These are phyloP conservation scores for Sarcoramphus papa DNA, from an alignment of 2,797 vertebrate genomes.

Conservation along the genomic window DNA sequence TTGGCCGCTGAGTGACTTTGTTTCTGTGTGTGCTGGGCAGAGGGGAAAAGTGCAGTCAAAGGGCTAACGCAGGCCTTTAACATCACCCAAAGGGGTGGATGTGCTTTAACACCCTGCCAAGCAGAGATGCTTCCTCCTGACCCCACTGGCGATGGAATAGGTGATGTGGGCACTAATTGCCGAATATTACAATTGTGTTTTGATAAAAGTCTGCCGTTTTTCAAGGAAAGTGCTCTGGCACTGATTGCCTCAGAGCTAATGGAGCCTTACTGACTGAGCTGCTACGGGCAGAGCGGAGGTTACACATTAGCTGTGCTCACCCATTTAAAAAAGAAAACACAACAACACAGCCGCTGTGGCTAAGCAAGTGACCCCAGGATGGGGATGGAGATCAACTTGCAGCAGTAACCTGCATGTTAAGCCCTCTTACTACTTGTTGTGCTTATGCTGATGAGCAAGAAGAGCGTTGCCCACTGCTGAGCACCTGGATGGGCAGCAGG, in stretches of 20 bases:
- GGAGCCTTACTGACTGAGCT: neutral
- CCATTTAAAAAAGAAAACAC: neutral
- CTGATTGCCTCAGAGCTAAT: slow-evolving; percentile 10
- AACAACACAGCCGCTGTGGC: neutral
- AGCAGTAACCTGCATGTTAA: neutral
- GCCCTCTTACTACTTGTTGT: neutral
- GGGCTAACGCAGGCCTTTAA: neutral
- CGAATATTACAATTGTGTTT: neutral
- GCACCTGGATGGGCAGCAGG: neutral
- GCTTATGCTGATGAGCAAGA: neutral
- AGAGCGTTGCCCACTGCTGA: neutral
- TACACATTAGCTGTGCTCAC: slow-evolving; percentile 3
- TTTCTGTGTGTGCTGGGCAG: neutral
- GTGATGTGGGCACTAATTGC: slow-evolving; percentile 40
- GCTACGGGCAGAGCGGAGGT: slow-evolving; percentile 24
- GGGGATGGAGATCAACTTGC: neutral
- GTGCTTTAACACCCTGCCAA: neutral
- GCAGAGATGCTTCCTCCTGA: neutral
- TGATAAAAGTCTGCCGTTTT: slow-evolving; percentile 14
- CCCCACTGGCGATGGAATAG: neutral
- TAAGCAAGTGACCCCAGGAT: neutral
- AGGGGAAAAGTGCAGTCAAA: neutral
- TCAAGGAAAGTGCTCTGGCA: neutral
- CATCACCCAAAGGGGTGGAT: neutral
- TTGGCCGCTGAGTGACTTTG: slow-evolving; percentile 14